Conservation (phyloP, 2,797 vertebrate species). For the Pitangus sulphuratus region DNA sequence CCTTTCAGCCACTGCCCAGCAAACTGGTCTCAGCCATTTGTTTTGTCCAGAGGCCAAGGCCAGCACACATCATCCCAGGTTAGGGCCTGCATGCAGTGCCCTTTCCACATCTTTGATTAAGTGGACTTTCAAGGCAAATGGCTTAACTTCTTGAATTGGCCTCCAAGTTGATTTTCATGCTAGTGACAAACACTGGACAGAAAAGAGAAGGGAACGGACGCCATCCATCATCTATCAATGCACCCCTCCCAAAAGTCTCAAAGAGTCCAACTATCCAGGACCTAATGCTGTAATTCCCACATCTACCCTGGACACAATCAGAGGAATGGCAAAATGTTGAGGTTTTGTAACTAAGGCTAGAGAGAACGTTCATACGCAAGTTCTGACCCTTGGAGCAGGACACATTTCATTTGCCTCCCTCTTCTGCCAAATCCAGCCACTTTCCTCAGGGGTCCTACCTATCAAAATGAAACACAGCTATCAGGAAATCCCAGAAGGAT, state of each 20-base stretch:
- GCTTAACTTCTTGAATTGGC: neutral
- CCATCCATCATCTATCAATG: neutral
- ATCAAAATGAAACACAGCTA: neutral
- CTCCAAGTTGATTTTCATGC: neutral
- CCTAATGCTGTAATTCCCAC: neutral
- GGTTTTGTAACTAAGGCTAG: neutral
- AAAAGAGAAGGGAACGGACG: neutral
- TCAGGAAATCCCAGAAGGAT: neutral
- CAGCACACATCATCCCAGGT: neutral
- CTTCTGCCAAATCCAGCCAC: neutral
- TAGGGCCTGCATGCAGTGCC: neutral
- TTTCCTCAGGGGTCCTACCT: neutral
- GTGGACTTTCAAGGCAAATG: neutral
- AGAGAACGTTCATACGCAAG: neutral
- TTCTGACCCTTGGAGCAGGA: neutral
- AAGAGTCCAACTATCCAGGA: neutral
- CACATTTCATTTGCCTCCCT: neutral
- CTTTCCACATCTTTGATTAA: neutral
- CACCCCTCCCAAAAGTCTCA: neutral
- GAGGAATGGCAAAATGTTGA: neutral
- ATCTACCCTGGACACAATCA: neutral
- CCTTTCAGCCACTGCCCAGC: neutral
- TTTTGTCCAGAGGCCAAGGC: neutral
- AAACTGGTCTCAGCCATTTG: neutral
- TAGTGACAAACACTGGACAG: neutral